Percentiles rank a stretch among this genome's conserved stretches.
These are phyloP conservation scores for Microtus ochrogaster DNA, from an alignment of 2,113 vertebrate genomes.

Conservation along the genomic window DNA sequence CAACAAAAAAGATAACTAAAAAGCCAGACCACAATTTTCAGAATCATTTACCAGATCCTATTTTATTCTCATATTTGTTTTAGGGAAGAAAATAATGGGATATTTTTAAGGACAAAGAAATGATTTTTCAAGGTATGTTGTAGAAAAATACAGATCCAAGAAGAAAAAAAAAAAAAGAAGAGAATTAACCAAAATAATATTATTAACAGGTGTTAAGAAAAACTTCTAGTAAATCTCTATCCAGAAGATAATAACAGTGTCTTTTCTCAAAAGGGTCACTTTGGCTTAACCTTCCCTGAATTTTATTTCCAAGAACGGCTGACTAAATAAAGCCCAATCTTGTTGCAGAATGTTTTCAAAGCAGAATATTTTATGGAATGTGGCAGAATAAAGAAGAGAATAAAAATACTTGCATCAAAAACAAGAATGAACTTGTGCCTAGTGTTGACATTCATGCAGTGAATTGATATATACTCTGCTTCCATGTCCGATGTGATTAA, in stretches of 20 bases:
- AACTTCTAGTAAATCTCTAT: not conserved
- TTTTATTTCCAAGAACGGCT: not conserved
- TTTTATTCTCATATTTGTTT: not conserved
- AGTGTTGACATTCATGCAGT: not conserved
- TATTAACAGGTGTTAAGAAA: not conserved
- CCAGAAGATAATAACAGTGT: constrained; percentile 5
- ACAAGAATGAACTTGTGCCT: constrained; percentile 4
- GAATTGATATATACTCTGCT: not conserved
- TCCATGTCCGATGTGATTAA: not conserved
- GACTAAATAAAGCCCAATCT: constrained; percentile 55
- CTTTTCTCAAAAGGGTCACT: constrained; percentile 24
- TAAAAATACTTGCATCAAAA: constrained; percentile 41
- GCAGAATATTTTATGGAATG: constrained; percentile 29
- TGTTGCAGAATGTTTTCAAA: constrained; percentile 16
- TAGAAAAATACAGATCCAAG: not conserved
- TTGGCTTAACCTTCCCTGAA: not conserved
- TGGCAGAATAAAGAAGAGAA: constrained; percentile 54
- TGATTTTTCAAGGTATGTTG: not conserved
- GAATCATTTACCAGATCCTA: not conserved
- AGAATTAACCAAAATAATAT: constrained; percentile 27
- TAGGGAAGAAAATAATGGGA: not conserved
- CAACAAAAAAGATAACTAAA: not conserved
- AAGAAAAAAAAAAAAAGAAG: not conserved
- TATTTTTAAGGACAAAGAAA: not conserved
- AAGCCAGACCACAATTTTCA: not conserved